phyloP scores from a whole-genome alignment of 2,797 vertebrate genomes.

The Myiotriccus ornatus region DNA sequence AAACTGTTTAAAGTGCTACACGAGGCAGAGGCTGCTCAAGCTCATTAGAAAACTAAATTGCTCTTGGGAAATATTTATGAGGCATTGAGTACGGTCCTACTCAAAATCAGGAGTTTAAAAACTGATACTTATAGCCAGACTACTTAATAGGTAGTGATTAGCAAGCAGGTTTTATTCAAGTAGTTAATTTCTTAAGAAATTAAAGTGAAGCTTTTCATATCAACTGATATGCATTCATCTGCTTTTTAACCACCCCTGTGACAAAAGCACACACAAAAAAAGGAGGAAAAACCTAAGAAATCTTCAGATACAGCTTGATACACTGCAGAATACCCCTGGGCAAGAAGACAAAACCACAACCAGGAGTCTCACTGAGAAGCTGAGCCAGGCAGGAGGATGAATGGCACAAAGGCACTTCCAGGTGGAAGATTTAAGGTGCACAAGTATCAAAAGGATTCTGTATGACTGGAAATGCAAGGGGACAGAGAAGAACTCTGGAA shows the following conservation, averaged over 20 bases:
- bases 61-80: constrained; percentile 68
- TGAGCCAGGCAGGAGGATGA: neutral
- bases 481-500: neutral
- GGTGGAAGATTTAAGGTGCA: neutral
- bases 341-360: neutral
- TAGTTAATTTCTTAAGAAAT: constrained; percentile 39
- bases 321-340: neutral
- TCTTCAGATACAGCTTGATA: neutral
- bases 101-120: constrained; percentile 46
- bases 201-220: constrained; percentile 16
- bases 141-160: constrained; percentile 33
- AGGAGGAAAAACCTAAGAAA: neutral
- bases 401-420: neutral
- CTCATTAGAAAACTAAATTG: constrained; percentile 58
- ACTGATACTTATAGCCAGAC: constrained; percentile 26
- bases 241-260: constrained; percentile 17
- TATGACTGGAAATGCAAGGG: neutral
- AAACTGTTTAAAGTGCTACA: constrained; percentile 50
- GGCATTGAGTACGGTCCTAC: constrained; percentile 33
- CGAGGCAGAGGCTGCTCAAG: constrained; percentile 49
- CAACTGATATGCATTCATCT: constrained; percentile 4
- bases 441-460: neutral
- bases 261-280: neutral
- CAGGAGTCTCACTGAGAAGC: neutral
- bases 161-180: constrained; percentile 24